These are phyloP conservation scores for Andrena dorsata DNA, from an alignment of 2,888 invertebrate species.

Conservation along the genomic window DNA sequence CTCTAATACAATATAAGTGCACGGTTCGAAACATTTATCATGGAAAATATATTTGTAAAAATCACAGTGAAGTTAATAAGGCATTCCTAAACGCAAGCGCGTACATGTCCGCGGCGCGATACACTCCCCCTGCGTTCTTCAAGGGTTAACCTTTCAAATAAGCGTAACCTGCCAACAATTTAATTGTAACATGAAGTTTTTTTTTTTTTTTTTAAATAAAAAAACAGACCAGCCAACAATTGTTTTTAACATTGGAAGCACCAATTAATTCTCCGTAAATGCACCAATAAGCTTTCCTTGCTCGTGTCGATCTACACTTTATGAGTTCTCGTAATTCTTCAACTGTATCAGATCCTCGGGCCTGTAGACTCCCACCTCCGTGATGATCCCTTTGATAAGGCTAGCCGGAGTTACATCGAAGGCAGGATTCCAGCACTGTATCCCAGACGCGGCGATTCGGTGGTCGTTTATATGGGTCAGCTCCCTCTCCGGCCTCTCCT, in stretches of 20 bases:
- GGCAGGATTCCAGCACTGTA: constrained; percentile 98
- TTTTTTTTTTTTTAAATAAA: constrained; percentile 34
- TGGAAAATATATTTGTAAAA: constrained; percentile 55
- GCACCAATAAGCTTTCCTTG: constrained; percentile 21
- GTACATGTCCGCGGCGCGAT: constrained; percentile 15
- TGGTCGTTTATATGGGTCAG: constrained; percentile 96
- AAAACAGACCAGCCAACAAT: constrained; percentile 44
- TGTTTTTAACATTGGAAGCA: constrained; percentile 34
- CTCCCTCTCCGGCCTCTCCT: constrained; percentile 96
- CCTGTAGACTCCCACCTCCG: constrained; percentile 94
- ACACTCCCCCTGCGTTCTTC: constrained; percentile 18
- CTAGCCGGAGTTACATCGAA: constrained; percentile 98
- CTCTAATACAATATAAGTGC: constrained; percentile 11
- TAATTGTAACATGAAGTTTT: constrained; percentile 38
- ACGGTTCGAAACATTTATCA: constrained; percentile 21
- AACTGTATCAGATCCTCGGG: constrained; percentile 86
- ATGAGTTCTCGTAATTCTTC: constrained; percentile 37
- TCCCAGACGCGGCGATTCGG: constrained; percentile 95
- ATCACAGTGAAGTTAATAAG: constrained; percentile 58
- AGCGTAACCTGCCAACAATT: constrained; percentile 51
- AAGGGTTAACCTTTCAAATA: constrained; percentile 47
- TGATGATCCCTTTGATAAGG: constrained; percentile 97
- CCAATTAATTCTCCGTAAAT: constrained; percentile 37
- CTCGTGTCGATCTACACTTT: background rate
- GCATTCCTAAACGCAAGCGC: constrained; percentile 51